These are phyloP conservation scores for Proales similis DNA, from an alignment of 1,140 invertebrate genomes.

Conservation along the genomic window DNA sequence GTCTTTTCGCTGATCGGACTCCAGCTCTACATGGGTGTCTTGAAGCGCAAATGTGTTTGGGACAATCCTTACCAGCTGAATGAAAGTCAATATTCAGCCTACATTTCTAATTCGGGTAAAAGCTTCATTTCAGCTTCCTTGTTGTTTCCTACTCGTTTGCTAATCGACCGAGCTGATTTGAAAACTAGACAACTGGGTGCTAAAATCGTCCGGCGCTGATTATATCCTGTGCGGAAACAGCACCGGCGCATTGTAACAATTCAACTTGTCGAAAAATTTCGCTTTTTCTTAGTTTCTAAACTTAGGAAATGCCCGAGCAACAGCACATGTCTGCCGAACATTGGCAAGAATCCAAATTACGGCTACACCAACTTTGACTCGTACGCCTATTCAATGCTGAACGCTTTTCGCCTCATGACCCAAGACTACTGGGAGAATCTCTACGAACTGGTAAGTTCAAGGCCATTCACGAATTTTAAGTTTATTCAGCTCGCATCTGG, in stretches of 20 bases:
- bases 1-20: conserved; percentile 89
- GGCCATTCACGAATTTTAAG: not conserved
- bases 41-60: conserved; percentile 90
- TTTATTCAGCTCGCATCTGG: conserved; percentile 29
- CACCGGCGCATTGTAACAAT: conserved; percentile 45
- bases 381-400: conserved; percentile 90
- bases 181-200: conserved; percentile 12
- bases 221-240: conserved; percentile 58
- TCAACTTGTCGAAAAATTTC: not conserved
- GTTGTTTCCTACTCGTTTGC: not conserved
- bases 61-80: conserved; percentile 59
- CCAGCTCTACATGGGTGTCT: conserved; percentile 94
- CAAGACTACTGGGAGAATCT: conserved; percentile 98
- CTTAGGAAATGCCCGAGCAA: conserved; percentile 66
- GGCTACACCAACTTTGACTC: conserved; percentile 95
- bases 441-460: conserved; percentile 63
- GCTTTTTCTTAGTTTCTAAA: not conserved
- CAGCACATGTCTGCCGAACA: conserved; percentile 81
- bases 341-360: conserved; percentile 89
- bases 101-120: not conserved
- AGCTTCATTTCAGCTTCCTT: not conserved
- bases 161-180: not conserved
- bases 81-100: not conserved
- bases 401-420: conserved; percentile 93
- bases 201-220: conserved; percentile 48